Base-by-base conservation (phyloP, 2,888 invertebrate species). In the Macrophya annulata region DNA sequence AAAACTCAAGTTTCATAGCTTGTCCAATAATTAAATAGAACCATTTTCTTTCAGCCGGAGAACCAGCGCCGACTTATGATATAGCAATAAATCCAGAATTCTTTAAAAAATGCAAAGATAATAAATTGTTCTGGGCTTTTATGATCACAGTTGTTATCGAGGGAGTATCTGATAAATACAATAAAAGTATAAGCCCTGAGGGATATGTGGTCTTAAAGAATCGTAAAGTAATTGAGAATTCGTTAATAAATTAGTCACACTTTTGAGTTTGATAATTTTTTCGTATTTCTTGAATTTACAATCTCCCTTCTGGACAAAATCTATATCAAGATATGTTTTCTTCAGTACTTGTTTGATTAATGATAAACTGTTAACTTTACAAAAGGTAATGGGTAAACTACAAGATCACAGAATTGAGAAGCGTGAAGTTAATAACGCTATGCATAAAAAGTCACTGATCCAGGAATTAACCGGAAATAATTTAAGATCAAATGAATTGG, bases 31-130 rank as follows among this genome's bases (percentile, higher is more conserved):
- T 51, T 31, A 2, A 71, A 59, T 31, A 40, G 25, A 85, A 45
- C n/a, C 71, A 81, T 82, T 79, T 85, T 81, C 87, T 90, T 90
- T 17, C 89, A 95, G 95, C 96, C 83, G 97, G 97, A 48, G 94
- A 95, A 37, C 95, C 96, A 0, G 96, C 97, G 59, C 95, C 96
- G 85, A 97, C 96, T 0, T 97, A 97, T 91, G 98, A 99, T 93
- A 96, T 99, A 45, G 97, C 98, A 3, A 95, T 99, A 51, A 97
- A 98, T 93, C 95, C 97, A 3, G 94, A 94, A 1, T 98, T 98
- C 90, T 96, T 96, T 90, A 94, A 95, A 48, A 98, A 98, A 94
- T 96, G 98, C 86, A 95, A 96, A 90, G 95, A 94, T 6, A 96
- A 96, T 87, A 94, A 95, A 85, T 93, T 96, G 0, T 98, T 98